A percentile compares a stretch with the other conserved stretches of the same genome.
Evolutionary conservation across 1,140 invertebrate genomes (phyloP).

Genomic region (Medauroidea extradentata): DNA sequence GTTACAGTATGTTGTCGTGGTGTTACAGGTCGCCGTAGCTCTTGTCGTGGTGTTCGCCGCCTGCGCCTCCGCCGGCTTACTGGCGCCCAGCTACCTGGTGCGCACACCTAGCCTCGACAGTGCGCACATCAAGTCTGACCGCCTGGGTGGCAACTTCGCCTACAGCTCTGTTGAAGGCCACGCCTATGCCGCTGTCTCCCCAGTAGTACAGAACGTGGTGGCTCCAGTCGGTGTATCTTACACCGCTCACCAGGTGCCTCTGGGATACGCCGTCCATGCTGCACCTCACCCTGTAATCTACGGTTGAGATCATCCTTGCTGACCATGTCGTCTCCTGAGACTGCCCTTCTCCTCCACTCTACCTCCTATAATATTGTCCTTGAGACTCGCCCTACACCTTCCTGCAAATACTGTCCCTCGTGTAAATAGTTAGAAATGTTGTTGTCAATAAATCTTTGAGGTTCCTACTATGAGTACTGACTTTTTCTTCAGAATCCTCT

Average conservation of each 20-base stretch:
- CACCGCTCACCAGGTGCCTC: conserved; percentile 23
- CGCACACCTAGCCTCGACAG: conserved; percentile 48
- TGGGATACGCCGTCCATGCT: background rate
- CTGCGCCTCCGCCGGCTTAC: conserved; percentile 26
- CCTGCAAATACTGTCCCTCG: too few species aligned
- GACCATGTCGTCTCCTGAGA: too few species aligned
- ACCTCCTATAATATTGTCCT: too few species aligned
- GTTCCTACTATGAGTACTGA: too few species aligned
- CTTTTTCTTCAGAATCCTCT: too few species aligned
- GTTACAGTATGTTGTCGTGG: too few species aligned
- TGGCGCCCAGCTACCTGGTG: conserved; percentile 35
- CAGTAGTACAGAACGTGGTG: conserved; percentile 41
- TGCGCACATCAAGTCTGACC: conserved; percentile 48
- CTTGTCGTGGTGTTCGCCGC: conserved; percentile 11
- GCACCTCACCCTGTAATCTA: conserved; percentile 6
- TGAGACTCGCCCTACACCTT: too few species aligned
- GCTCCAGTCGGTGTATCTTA: conserved; percentile 38
- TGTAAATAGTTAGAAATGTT: too few species aligned
- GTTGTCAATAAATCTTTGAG: too few species aligned
- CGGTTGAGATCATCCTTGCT: background rate
- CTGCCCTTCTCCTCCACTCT: too few species aligned
- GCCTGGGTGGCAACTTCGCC: conserved; percentile 53
- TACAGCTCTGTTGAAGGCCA: conserved; percentile 51
- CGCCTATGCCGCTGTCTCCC: conserved; percentile 46
- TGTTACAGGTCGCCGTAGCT: background rate